A percentile compares a stretch with the other conserved stretches of the same genome.
phyloP scores from a whole-genome alignment of 1,140 invertebrate species.

The Planococcus citri region DNA sequence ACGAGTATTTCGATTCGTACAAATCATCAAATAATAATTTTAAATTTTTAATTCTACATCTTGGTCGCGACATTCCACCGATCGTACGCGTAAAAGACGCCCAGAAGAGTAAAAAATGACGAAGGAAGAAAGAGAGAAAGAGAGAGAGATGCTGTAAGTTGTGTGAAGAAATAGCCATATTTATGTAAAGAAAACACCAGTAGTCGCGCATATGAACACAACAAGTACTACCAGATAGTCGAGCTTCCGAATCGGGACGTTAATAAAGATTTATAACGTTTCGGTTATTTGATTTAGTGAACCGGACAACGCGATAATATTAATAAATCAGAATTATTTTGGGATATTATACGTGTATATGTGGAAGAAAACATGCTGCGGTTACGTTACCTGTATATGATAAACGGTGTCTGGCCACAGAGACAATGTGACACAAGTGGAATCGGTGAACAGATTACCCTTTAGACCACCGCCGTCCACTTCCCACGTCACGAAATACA shows the following conservation, averaged over 20 bases:
- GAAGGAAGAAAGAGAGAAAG: too few relatives aligned
- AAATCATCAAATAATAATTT: too few relatives aligned
- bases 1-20: too few relatives aligned
- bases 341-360: too few relatives aligned
- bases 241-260: slow-evolving; percentile 14
- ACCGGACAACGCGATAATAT: not conserved
- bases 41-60: too few relatives aligned
- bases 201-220: not conserved
- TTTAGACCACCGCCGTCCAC: slow-evolving; percentile 67
- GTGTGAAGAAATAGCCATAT: not conserved
- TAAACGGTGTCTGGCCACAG: slow-evolving; percentile 67
- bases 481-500: slow-evolving; percentile 68
- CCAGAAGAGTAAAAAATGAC: too few relatives aligned
- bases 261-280: slow-evolving; percentile 13
- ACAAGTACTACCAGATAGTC: too few relatives aligned
- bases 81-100: too few relatives aligned
- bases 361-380: not conserved
- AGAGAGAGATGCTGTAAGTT: too few relatives aligned
- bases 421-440: slow-evolving; percentile 59
- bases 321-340: slow-evolving; percentile 18
- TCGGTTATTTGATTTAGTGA: slow-evolving; percentile 17
- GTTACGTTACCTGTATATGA: slow-evolving; percentile 52
- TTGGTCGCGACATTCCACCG: too few relatives aligned
- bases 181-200: too few relatives aligned
- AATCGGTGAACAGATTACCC: slow-evolving; percentile 67